Evolutionary conservation across 2,113 vertebrate species (phyloP), one percentile per base, ranked within the genome.

Genomic region (Ochotona princeps): DNA sequence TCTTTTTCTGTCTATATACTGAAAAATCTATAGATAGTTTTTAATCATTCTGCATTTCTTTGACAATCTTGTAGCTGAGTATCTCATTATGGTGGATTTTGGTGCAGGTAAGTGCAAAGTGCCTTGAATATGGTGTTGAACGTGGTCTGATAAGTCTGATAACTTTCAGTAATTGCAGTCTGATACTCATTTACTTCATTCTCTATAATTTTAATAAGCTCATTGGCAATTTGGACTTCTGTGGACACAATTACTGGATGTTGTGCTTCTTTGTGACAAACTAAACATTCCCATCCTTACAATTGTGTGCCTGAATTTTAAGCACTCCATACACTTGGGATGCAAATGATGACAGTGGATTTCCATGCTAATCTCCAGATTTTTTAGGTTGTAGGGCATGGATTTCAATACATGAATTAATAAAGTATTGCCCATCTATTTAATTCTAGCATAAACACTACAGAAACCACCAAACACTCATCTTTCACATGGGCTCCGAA

Each of bases 51-150:
- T 99, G 99, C 99, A 99, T 99, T 96, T 99, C 99, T 94, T 99
- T 99, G 97, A 98, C 99, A 63, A 99, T 99, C 98, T 99, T 99
- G 98, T 99, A 99, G 97, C 98, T 99, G 96, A 99, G 98, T 97
- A 99, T 99, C 98, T 99, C 99, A 98, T 99, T 99, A 57, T 99
- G 99, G 98, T 99, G 99, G 12, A 99, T 98, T 98, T 99, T 99
- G 98, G 99, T 99, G 97, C 99, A 99, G 96, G 99, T 99, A 96
- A 99, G 98, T 0, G 99, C 99, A 49, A 99, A 98, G 95, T 99
- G 98, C 98, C 96, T 99, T 99, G 97, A 99, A 99, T 30, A 99
- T 99, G 98, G 98, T 99, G 97, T 99, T 99, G 63, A 98, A 99
- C 99, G 99, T 99, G 26, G 98, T 99, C 98, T 99, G 98, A 97